These are phyloP conservation scores for Salvator merianae DNA, from an alignment of 2,113 vertebrate genomes.

Conservation along the genomic window DNA sequence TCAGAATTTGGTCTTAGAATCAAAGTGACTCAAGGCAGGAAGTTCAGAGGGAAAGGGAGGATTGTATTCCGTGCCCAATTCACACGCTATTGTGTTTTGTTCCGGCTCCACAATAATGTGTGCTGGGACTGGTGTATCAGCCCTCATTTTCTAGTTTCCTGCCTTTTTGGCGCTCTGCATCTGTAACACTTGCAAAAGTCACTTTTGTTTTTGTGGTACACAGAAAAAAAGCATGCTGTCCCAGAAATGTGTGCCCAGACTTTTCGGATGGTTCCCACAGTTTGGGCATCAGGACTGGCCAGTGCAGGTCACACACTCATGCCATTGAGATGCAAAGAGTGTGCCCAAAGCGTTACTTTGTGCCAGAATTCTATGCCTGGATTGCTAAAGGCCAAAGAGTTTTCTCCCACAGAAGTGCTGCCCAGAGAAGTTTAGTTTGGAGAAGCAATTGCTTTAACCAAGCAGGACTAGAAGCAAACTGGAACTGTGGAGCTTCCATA, in stretches of 20 bases:
- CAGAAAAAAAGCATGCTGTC: slow-evolving; percentile 27
- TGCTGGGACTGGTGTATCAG: slow-evolving; percentile 23
- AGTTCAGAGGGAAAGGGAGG: slow-evolving; percentile 37
- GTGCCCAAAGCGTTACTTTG: neutral
- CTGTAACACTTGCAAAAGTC: slow-evolving; percentile 16
- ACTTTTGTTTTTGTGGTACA: neutral
- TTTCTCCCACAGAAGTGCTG: neutral
- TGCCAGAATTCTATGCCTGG: neutral
- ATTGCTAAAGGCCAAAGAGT: neutral
- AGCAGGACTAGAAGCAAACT: neutral
- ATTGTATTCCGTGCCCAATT: slow-evolving; percentile 40
- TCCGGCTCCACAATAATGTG: slow-evolving; percentile 25
- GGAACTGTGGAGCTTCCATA: neutral
- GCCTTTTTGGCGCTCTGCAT: slow-evolving; percentile 34
- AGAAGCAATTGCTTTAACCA: neutral
- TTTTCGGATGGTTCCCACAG: neutral
- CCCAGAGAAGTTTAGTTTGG: neutral
- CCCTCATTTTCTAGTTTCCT: slow-evolving; percentile 53
- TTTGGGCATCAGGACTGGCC: neutral
- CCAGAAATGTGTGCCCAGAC: slow-evolving; percentile 1
- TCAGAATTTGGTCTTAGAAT: slow-evolving; percentile 11
- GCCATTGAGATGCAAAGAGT: slow-evolving; percentile 36
- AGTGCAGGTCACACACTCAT: neutral
- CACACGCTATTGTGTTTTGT: slow-evolving; percentile 54
- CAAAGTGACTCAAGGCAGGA: slow-evolving; percentile 46